phyloP scores from a whole-genome alignment of 2,113 vertebrate genomes.

The Ursus arctos region DNA sequence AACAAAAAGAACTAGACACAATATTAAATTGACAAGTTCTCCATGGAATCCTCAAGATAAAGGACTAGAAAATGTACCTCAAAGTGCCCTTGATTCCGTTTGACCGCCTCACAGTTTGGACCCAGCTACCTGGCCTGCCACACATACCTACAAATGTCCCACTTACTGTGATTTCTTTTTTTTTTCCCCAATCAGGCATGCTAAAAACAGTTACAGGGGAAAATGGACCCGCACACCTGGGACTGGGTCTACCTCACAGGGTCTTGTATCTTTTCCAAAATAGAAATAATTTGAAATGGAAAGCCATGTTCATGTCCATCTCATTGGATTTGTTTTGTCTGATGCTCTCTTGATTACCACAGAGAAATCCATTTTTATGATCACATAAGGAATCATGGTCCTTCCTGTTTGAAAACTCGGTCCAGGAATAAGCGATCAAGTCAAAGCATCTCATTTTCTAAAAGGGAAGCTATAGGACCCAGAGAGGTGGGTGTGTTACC shows the following conservation, averaged over 20 bases:
- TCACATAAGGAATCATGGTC: not conserved
- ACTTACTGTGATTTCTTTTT: conserved; percentile 18
- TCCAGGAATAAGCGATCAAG: not conserved
- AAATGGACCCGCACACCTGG: not conserved
- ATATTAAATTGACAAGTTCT: conserved; percentile 55
- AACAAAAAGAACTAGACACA: conserved; percentile 55
- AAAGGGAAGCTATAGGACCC: not conserved
- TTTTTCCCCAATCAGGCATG: not conserved
- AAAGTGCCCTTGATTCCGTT: not conserved
- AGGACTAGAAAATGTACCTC: not conserved
- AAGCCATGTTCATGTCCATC: not conserved
- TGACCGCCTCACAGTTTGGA: not conserved
- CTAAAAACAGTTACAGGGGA: not conserved
- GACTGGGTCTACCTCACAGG: not conserved
- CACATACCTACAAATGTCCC: not conserved
- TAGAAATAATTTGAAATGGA: not conserved
- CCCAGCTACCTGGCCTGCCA: not conserved
- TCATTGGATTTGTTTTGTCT: not conserved
- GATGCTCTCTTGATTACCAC: not conserved
- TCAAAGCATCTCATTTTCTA: not conserved
- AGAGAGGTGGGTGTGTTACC: not conserved
- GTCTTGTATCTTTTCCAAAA: conserved; percentile 1
- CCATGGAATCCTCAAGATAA: conserved; percentile 10
- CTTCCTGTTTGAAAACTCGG: not conserved
- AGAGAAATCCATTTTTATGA: conserved; percentile 44